Evolutionary conservation across 2,797 vertebrate genomes (phyloP).

Genomic region (Catostomus latipinnis): DNA sequence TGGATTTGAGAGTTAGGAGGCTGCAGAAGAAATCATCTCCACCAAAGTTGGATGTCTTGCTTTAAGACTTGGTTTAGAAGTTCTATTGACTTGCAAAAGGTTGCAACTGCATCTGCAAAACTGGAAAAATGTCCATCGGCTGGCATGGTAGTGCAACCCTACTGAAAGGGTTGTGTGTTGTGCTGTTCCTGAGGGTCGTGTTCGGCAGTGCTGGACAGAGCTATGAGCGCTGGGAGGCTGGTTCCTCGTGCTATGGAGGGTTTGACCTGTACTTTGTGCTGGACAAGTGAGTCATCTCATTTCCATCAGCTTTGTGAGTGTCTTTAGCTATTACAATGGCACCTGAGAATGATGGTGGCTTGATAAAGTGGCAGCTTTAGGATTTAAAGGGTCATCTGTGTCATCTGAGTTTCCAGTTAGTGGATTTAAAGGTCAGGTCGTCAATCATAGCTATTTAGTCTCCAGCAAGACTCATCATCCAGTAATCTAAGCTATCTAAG

Average conservation of each 20-base stretch:
- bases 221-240: slow-evolving; percentile 77
- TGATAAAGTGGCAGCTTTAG: not conserved
- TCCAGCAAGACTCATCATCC: not conserved
- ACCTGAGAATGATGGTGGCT: not conserved
- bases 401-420: not conserved
- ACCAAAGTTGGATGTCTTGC: slow-evolving; percentile 29
- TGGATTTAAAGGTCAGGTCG: slow-evolving; percentile 12
- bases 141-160: slow-evolving; percentile 71
- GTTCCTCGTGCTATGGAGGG: slow-evolving; percentile 95
- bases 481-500: not conserved
- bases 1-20: slow-evolving; percentile 10
- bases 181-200: slow-evolving; percentile 73
- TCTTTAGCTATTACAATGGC: not conserved
- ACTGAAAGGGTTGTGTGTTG: slow-evolving; percentile 70
- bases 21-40: slow-evolving; percentile 19
- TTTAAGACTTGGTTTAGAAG: not conserved
- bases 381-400: not conserved
- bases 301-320: not conserved
- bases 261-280: slow-evolving; percentile 98
- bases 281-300: slow-evolving; percentile 93
- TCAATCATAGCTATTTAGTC: not conserved
- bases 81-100: slow-evolving; percentile 17
- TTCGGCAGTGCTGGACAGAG: slow-evolving; percentile 77
- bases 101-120: not conserved
- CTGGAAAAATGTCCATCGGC: slow-evolving; percentile 68